phyloP scores from a whole-genome alignment of 2,797 vertebrate genomes.

The Sebastes goodei region DNA sequence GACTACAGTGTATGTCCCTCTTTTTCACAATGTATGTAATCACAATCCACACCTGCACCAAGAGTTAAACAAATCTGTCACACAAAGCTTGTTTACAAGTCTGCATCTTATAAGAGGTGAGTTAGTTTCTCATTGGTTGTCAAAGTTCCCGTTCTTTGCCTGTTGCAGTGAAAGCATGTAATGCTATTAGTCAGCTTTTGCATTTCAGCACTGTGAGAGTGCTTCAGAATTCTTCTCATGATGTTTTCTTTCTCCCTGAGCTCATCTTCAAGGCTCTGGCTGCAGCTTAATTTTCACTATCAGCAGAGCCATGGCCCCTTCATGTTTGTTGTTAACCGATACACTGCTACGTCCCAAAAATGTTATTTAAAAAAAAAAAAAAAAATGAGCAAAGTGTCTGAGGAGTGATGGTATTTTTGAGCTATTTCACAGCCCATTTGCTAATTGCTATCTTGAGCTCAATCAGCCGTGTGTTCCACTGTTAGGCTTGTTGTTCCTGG shows the following conservation, averaged over 20 bases:
- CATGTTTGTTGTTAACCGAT: constrained; percentile 39
- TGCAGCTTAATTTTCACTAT: constrained; percentile 65
- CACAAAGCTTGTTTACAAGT: constrained; percentile 55
- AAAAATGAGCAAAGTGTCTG: constrained; percentile 53
- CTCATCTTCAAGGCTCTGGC: constrained; percentile 62
- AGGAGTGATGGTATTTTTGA: constrained; percentile 47
- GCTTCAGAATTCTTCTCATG: constrained; percentile 53
- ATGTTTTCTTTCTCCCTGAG: constrained; percentile 56
- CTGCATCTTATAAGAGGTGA: constrained; percentile 34
- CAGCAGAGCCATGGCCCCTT: constrained; percentile 22
- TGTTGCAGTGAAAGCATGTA: constrained; percentile 59
- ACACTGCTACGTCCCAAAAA: constrained; percentile 34
- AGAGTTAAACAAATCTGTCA: constrained; percentile 17
- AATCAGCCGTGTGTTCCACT: constrained; percentile 51
- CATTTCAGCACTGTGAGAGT: constrained; percentile 42
- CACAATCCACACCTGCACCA: constrained; percentile 14
- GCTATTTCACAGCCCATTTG: constrained; percentile 69
- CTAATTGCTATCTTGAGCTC: constrained; percentile 70
- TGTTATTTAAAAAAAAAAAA: constrained; percentile 47
- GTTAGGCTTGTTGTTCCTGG: constrained; percentile 19
- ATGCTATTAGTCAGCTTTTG: constrained; percentile 64
- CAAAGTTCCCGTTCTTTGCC: constrained; percentile 43
- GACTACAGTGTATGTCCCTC: background rate
- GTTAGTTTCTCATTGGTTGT: constrained; percentile 43
- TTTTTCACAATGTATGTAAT: constrained; percentile 10